Evolutionary conservation across 2,113 vertebrate genomes (phyloP).

Genomic region (Salvelinus sp.): DNA sequence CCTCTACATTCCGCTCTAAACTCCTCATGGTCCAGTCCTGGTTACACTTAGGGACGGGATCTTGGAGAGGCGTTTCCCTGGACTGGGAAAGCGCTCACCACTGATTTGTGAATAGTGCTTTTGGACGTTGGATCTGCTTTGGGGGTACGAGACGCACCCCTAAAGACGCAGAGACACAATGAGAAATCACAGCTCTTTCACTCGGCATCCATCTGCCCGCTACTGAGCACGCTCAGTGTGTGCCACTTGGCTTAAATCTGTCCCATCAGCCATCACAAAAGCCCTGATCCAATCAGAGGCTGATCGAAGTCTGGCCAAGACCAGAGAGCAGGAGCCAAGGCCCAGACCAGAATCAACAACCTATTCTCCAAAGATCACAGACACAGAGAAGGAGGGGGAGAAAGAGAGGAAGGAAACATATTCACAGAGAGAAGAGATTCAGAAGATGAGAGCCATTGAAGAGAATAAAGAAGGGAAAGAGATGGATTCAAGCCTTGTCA

Average conservation of each 20-base stretch:
- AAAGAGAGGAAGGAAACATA: neutral
- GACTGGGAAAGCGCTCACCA: conserved; percentile 63
- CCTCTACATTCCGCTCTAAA: too few relatives aligned
- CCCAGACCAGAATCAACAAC: conserved; percentile 70
- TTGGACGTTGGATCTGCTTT: conserved; percentile 65
- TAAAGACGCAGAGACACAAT: conserved; percentile 71
- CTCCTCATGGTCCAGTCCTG: neutral
- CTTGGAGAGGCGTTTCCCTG: conserved; percentile 69
- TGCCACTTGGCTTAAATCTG: conserved; percentile 74
- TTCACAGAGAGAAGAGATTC: neutral
- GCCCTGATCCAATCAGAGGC: conserved; percentile 72
- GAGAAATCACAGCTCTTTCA: conserved; percentile 76
- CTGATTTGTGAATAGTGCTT: conserved; percentile 69
- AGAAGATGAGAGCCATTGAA: neutral
- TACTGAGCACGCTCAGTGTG: conserved; percentile 66
- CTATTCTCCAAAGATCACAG: conserved; percentile 68
- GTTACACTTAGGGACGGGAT: conserved; percentile 66
- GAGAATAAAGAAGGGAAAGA: conserved; percentile 3
- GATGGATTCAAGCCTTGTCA: neutral
- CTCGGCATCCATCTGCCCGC: conserved; percentile 72
- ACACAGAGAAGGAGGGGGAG: neutral
- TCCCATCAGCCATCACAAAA: conserved; percentile 75
- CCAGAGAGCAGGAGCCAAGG: conserved; percentile 66
- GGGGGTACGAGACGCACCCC: conserved; percentile 65
- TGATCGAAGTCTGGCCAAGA: conserved; percentile 70